Base-by-base conservation (phyloP, 2,113 vertebrate species). In the Opisthocomus hoazin region DNA sequence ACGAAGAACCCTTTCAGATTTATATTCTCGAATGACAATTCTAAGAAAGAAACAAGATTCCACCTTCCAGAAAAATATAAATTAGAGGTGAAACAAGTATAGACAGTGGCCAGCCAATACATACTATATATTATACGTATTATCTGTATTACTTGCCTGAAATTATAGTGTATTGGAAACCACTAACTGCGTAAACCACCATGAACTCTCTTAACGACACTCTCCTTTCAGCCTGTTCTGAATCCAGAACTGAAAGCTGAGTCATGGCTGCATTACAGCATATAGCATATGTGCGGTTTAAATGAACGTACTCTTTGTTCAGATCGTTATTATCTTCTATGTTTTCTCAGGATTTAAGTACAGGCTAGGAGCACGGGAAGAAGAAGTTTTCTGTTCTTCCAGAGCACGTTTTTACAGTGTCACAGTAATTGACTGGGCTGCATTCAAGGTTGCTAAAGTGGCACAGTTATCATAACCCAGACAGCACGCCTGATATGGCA, bases 321-420 rank as follows among this genome's bases (percentile, higher is more conserved):
- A 45, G 27, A 10, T 56, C 6, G 1, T 20, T 37, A 11, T 29
- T 37, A 48, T 56, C 36, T n/a, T 53, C 23, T 0, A 1, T 75
- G 19, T 37, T 77, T 57, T 58, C 63, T 76, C 57, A 16, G 10
- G n/a, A 56, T 22, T 60, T 58, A 29, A 46, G 61, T 71, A 48
- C 14, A 80, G 36, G 36, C 36, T 51, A 56, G 11, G 27, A 22
- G 3, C 60, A 70, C 0, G 0, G 56, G 15, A n/a, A 51, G 11
- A 37, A n/a, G 19, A 32, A 22, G 8, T 18, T 69, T 70, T 68
- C 18, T 84, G 29, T 39, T 57, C 48, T 68, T 58, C 63, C 58
- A 14, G 48, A 46, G 66, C 7, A 15, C 8, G 11, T 73, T 82
- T 89, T 51, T 78, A 70, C 27, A 58, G 26, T 12, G 26, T 14